These are phyloP conservation scores for Erynnis tages DNA, from an alignment of 2,888 invertebrate species.

Conservation along the genomic window DNA sequence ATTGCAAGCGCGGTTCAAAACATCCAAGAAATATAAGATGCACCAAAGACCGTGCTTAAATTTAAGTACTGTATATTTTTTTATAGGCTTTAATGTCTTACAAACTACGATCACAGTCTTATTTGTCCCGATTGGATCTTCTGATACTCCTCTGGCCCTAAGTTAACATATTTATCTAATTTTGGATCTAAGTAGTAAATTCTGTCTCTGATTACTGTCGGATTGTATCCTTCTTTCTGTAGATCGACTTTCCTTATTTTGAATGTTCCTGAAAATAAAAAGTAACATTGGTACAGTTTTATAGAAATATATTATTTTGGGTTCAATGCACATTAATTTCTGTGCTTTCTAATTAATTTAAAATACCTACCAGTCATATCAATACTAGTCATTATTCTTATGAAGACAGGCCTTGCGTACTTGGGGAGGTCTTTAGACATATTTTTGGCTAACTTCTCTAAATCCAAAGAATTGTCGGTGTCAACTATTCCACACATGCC, in stretches of 20 bases:
- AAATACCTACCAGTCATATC: constrained; percentile 91
- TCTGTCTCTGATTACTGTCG: constrained; percentile 85
- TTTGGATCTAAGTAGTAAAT: constrained; percentile 89
- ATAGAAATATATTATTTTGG: no score
- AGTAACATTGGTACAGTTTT: no score
- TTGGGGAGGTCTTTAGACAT: constrained; percentile 88
- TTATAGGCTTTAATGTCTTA: constrained; percentile 22
- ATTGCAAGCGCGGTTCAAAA: no score
- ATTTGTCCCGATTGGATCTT: constrained; percentile 89
- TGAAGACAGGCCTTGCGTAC: constrained; percentile 95
- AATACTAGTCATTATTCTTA: constrained; percentile 90
- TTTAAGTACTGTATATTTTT: not conserved
- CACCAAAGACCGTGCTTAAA: not conserved
- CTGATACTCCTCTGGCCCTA: constrained; percentile 87
- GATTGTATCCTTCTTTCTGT: constrained; percentile 94
- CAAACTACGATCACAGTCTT: constrained; percentile 82
- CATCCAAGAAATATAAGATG: not conserved
- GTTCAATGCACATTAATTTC: no score
- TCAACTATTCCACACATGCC: constrained; percentile 98
- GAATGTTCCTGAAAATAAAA: constrained; percentile 89
- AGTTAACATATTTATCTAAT: constrained; percentile 85
- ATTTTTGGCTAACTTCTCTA: constrained; percentile 83
- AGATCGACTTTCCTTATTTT: constrained; percentile 97
- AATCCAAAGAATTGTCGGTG: constrained; percentile 84
- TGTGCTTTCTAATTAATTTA: no score